Conservation (phyloP, 2,797 vertebrate genomes). For the Danio jaintianensis region DNA sequence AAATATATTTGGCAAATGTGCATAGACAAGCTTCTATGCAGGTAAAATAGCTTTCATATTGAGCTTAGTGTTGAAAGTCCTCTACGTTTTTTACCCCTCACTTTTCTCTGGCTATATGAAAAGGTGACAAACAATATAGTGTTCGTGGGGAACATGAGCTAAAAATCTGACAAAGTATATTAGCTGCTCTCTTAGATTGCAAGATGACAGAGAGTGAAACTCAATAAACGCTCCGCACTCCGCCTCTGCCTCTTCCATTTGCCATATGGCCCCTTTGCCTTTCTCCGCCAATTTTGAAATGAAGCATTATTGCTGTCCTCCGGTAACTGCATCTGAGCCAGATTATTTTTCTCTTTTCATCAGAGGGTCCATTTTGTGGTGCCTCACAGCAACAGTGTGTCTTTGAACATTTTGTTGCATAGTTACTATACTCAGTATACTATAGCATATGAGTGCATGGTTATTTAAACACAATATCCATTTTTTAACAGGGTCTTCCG, state of each 20-base stretch:
- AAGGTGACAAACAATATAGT: slow-evolving; percentile 10
- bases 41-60: slow-evolving; percentile 38
- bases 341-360: slow-evolving; percentile 26
- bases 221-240: slow-evolving; percentile 18
- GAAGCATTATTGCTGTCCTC: slow-evolving; percentile 39
- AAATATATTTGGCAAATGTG: slow-evolving; percentile 22
- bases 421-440: neutral
- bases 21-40: slow-evolving; percentile 17
- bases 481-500: slow-evolving; percentile 86
- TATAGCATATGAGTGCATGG: slow-evolving; percentile 1
- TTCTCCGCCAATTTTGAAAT: slow-evolving; percentile 19
- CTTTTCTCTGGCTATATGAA: slow-evolving; percentile 3
- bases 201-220: slow-evolving; percentile 13
- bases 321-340: slow-evolving; percentile 32
- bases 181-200: slow-evolving; percentile 37
- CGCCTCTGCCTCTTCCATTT: slow-evolving; percentile 9
- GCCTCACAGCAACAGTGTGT: slow-evolving; percentile 3
- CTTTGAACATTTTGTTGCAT: neutral
- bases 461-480: neutral
- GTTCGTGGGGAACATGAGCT: slow-evolving; percentile 17
- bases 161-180: slow-evolving; percentile 30
- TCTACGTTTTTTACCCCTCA: neutral
- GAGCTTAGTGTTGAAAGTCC: slow-evolving; percentile 28
- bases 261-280: slow-evolving; percentile 25
- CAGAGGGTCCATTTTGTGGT: neutral